Base-by-base conservation (phyloP, 2,888 invertebrate species). In the Chydorus sphaericus region DNA sequence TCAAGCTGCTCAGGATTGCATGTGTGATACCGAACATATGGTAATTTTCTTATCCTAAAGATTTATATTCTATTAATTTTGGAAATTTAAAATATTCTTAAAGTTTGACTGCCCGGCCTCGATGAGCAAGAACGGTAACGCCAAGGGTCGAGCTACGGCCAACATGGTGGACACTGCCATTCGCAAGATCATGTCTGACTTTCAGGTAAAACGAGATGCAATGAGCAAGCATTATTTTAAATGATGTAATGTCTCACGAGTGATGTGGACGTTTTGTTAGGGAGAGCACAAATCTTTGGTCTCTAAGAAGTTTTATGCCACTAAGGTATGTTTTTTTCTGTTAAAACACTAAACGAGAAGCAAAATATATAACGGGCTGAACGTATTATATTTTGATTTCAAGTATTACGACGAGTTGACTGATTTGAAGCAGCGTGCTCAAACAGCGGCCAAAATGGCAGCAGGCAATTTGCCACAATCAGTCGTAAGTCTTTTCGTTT, bases 1-100 rank as follows among this genome's bases (percentile, higher is more conserved):
- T 70, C 91, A 93, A 69, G 81, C 84, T 31, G 78, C 86, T 2
- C 92, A 94, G 70, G 85, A 91, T 59, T 98, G 98, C 69, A 90
- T 96, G 81, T 98, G 98, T 64, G 98, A 98, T 68, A 83, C 84
- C 14, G 97, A 98, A 66, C 97, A 98, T 72, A 97, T 92, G 91
- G 44, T 20, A 10, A 8, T 14, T n/a, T n/a, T n/a, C n/a, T 23
- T 39, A 3, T 3, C 14, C 10, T 16, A 20, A 20, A 14, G n/a
- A 38, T 18, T 4, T 2, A 44, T 4, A 23, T 16, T 39, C 14
- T 16, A 16, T 39, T 39, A 11, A 3, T 16, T 23, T 23, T 11
- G 14, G 4, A 8, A 26, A 26, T 16, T 20, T 5, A 3, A 26
- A 5, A 14, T 8, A 16, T 16, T 23, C 7, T 44, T 23, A 8